Conservation (phyloP, 1,140 invertebrate genomes). For the Telenomus remus region DNA sequence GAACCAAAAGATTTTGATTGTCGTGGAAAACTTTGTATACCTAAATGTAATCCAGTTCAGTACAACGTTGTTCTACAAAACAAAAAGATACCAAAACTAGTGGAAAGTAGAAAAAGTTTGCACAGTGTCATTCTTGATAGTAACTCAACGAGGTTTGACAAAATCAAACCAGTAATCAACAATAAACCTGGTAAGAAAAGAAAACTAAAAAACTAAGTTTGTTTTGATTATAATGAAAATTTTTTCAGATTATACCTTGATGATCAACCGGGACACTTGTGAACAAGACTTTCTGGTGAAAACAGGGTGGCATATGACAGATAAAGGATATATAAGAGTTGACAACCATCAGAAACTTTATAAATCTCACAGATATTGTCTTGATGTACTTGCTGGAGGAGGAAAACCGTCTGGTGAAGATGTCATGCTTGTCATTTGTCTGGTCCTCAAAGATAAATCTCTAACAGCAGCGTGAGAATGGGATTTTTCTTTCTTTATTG, state of each 20-base stretch:
- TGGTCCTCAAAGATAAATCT: not conserved
- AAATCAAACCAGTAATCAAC: not conserved
- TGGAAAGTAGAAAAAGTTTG: not conserved
- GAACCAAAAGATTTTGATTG: not conserved
- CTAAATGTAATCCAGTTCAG: not conserved
- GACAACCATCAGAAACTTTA: conserved; percentile 21
- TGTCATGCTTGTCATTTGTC: conserved; percentile 4
- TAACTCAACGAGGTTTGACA: not conserved
- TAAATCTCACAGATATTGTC: conserved; percentile 22
- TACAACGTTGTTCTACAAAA: not conserved
- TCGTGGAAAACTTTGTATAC: not conserved
- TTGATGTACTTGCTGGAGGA: conserved; percentile 2
- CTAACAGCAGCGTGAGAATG: conserved; percentile 2
- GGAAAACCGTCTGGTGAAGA: not conserved
- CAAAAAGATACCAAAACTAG: not conserved
- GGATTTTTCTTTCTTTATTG: not conserved
- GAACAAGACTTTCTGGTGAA: conserved; percentile 9
- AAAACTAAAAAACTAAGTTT: too few relatives aligned
- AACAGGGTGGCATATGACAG: conserved; percentile 9
- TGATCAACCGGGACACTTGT: conserved; percentile 3
- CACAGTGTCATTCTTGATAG: not conserved
- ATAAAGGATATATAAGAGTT: conserved; percentile 8
- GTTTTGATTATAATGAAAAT: not conserved
- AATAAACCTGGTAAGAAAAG: too few relatives aligned
- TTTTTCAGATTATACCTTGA: conserved; percentile 7